phyloP scores from a whole-genome alignment of 2,888 invertebrate species.

The Drosophila mercatorum region DNA sequence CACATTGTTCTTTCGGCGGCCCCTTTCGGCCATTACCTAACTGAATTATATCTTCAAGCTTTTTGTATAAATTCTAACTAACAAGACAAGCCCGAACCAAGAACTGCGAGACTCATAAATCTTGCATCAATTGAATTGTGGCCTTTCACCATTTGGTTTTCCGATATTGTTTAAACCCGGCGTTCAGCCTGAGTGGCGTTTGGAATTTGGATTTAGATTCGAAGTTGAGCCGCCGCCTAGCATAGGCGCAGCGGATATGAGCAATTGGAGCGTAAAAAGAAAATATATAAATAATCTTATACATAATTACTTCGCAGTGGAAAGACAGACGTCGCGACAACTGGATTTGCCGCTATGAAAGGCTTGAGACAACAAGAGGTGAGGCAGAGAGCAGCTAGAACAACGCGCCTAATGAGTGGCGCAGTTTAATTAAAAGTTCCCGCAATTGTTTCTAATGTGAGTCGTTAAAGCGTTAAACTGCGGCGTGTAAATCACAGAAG shows the following conservation, averaged over 20 bases:
- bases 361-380: background rate
- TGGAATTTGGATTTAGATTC: constrained; percentile 9
- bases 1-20: constrained; percentile 6
- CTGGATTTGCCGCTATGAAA: constrained; percentile 53
- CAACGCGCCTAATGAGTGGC: constrained; percentile 58
- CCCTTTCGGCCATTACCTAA: constrained; percentile 1
- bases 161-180: constrained; percentile 5
- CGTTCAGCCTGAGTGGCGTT: constrained; percentile 32
- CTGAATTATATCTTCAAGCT: constrained; percentile 14
- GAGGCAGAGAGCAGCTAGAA: constrained; percentile 1
- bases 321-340: constrained; percentile 27
- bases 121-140: constrained; percentile 14
- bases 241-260: constrained; percentile 62
- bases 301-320: constrained; percentile 63
- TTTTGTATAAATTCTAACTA: constrained; percentile 7
- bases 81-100: background rate
- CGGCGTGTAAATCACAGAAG: constrained; percentile 75
- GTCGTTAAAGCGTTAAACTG: constrained; percentile 77
- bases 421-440: constrained; percentile 78
- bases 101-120: constrained; percentile 9
- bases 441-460: constrained; percentile 78
- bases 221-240: constrained; percentile 18
- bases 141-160: constrained; percentile 26
- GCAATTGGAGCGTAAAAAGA: constrained; percentile 76
- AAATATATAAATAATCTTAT: background rate